Conservation (phyloP, 1,140 invertebrate genomes). For the Monochamus saltuarius region DNA sequence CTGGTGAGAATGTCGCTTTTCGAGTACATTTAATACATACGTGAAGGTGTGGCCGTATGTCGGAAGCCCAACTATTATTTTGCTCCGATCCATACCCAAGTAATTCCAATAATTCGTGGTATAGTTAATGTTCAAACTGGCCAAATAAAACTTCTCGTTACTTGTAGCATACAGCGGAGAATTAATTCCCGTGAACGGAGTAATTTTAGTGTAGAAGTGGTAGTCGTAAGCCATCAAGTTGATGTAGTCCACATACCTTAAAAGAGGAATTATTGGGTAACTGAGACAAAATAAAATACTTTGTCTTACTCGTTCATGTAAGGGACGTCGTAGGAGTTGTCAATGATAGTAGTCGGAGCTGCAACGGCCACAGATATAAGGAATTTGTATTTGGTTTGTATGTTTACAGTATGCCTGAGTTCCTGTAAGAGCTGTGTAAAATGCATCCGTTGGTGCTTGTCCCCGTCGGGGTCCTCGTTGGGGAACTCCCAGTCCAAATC, state of each 20-base stretch:
- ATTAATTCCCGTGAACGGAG: conserved; percentile 81
- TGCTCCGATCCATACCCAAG: conserved; percentile 77
- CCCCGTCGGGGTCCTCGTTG: conserved; percentile 53
- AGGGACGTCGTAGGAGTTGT: conserved; percentile 73
- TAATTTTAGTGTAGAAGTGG: conserved; percentile 73
- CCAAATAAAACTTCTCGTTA: conserved; percentile 65
- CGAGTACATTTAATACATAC: no score
- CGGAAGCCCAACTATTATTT: conserved; percentile 86
- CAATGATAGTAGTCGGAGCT: conserved; percentile 70
- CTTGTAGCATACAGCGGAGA: conserved; percentile 68
- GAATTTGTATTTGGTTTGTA: conserved; percentile 57
- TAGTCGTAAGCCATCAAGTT: conserved; percentile 91
- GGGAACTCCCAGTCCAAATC: conserved; percentile 92
- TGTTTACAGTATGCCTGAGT: conserved; percentile 62
- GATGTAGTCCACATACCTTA: conserved; percentile 76
- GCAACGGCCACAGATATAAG: conserved; percentile 75
- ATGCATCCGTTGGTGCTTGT: conserved; percentile 64
- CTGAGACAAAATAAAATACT: conserved; percentile 1
- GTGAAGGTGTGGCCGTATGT: conserved; percentile 85
- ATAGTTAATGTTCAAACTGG: conserved; percentile 80
- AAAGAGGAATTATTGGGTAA: conserved; percentile 24
- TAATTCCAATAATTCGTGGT: conserved; percentile 77
- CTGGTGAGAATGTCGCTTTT: no score
- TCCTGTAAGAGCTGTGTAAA: conserved; percentile 72
- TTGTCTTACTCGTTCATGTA: conserved; percentile 68